Evolutionary conservation across 1,140 invertebrate species (phyloP).

Genomic region (Aplysia californica): DNA sequence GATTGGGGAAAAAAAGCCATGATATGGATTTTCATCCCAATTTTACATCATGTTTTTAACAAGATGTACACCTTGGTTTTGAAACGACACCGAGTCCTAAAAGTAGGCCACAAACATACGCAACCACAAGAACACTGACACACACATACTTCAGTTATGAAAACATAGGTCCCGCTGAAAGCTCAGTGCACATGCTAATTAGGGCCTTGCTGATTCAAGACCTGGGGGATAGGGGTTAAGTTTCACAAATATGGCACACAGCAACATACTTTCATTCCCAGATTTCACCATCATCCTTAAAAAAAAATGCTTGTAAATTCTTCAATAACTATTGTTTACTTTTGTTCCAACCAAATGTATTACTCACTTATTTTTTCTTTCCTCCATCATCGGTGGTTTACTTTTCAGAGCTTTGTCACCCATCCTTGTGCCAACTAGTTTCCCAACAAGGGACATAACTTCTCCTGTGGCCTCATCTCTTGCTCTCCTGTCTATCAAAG

Average conservation of each 20-base stretch:
- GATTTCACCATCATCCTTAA: too few species aligned
- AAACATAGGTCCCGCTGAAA: too few species aligned
- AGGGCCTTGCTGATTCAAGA: too few species aligned
- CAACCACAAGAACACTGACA: background rate
- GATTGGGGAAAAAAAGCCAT: conserved; percentile 55
- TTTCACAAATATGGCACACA: too few species aligned
- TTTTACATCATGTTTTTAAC: background rate
- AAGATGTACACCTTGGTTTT: background rate
- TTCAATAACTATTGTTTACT: too few species aligned
- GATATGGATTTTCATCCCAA: background rate
- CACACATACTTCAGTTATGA: background rate
- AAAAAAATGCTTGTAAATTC: too few species aligned
- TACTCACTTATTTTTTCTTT: conserved; percentile 89
- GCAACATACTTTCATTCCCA: too few species aligned
- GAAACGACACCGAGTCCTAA: too few species aligned
- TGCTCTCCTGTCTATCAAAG: conserved; percentile 94
- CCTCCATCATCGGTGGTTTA: conserved; percentile 77
- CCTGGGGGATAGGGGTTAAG: too few species aligned
- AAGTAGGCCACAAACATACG: background rate
- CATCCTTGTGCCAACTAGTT: conserved; percentile 93
- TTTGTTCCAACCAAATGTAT: too few species aligned
- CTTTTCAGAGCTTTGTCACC: conserved; percentile 87
- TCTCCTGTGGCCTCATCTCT: conserved; percentile 99
- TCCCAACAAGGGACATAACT: conserved; percentile 94
- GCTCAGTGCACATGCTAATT: too few species aligned